Evolutionary conservation across 2,797 vertebrate species (phyloP), one percentile per base, ranked within the genome.

Genomic region (Malacoraja senta): DNA sequence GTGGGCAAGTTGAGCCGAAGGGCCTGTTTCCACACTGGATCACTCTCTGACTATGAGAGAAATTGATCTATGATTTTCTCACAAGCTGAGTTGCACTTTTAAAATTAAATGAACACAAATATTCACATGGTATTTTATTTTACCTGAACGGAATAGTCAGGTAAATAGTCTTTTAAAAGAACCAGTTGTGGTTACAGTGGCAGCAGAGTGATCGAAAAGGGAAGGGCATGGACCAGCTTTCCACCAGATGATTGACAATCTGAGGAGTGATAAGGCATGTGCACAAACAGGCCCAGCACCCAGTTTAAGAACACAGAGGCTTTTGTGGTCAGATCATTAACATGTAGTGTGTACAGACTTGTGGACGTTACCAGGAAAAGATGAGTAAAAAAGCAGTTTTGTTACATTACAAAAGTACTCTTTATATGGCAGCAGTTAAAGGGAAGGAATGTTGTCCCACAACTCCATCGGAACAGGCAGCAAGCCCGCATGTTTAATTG

Each of bases 191-290:
- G 44, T 26, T 44, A 35, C 19, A 74, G 24, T 72, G 32, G 26
- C 24, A 53, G 32, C 65, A 83, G 9, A 21, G 24, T 91, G 32
- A 53, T 74, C 24, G 38, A 65, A 26, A 32, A 44, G 63, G 35
- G 35, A 91, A 65, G 72, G 32, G 90, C 38, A 44, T 72, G 35
- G 35, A 29, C 24, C 19, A 6, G 38, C 35, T 74, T 91, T 91
- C 90, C 90, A 91, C 63, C 90, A 53, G 68, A 26, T 91, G 90
- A 74, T 38, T 91, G 90, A 71, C 68, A 91, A 38, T 26, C 35
- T 29, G 68, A 72, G 35, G 88, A 74, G 32, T 72, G 35, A 91
- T 91, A 38, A 91, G 90, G 32, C 38, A 74, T 91, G 68, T 91
- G 90, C 68, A 74, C 63, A 10, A 53, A 91, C 90, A 91, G 68